phyloP scores from a whole-genome alignment of 2,113 vertebrate species.

The Tauraco erythrolophus region DNA sequence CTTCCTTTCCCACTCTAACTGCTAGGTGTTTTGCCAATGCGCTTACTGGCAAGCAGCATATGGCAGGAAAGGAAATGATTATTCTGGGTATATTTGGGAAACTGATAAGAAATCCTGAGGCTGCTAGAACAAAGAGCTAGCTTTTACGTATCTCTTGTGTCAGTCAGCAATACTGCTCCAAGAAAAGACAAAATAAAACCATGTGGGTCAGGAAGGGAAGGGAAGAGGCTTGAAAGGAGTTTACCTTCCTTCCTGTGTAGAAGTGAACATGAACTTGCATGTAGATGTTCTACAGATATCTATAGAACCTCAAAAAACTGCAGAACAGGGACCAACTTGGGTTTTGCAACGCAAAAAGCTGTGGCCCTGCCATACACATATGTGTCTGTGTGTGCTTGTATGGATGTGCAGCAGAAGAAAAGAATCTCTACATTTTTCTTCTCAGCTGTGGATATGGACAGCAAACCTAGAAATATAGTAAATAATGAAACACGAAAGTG shows the following conservation, averaged over 20 bases:
- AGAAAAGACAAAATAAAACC: neutral
- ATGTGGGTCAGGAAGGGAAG: neutral
- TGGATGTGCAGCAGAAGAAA: neutral
- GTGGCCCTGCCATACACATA: accelerated
- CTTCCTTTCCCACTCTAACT: conserved; percentile 40
- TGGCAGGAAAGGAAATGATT: conserved; percentile 25
- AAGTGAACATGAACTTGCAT: accelerated
- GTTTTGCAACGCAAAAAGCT: neutral
- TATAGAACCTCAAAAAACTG: neutral
- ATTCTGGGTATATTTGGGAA: conserved; percentile 17
- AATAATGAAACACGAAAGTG: neutral
- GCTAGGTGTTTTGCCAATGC: conserved; percentile 3
- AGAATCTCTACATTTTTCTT: neutral
- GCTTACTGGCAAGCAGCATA: neutral
- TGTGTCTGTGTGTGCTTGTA: neutral
- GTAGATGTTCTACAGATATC: neutral
- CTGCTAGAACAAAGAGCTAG: neutral
- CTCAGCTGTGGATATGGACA: neutral
- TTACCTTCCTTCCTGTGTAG: neutral
- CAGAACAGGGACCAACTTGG: neutral
- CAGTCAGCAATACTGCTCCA: neutral
- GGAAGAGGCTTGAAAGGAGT: neutral
- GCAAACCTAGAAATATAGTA: neutral
- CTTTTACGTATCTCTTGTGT: neutral
- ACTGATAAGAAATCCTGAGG: conserved; percentile 6